These are phyloP conservation scores for Drosophila subobscura DNA, from an alignment of 1,140 invertebrate species.

Conservation along the genomic window DNA sequence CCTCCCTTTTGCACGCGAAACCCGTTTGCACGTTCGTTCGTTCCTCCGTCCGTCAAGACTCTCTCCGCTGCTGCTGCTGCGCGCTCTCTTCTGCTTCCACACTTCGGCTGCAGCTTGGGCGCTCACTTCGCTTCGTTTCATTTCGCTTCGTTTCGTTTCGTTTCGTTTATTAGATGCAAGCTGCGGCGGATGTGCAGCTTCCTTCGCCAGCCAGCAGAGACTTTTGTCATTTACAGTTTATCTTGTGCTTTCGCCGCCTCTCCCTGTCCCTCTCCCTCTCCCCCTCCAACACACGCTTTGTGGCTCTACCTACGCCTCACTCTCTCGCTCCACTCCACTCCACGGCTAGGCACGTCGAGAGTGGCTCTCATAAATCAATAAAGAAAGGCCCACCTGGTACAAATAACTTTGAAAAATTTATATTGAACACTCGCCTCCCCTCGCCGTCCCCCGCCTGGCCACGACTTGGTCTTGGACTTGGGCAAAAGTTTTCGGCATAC, in stretches of 20 bases:
- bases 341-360: slow-evolving; percentile 36
- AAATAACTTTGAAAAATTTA: slow-evolving; percentile 76
- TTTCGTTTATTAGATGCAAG: slow-evolving; percentile 72
- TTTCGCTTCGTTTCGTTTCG: slow-evolving; percentile 30
- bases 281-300: slow-evolving; percentile 5
- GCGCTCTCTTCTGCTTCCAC: too few species aligned
- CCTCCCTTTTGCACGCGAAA: slow-evolving; percentile 10
- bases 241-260: slow-evolving; percentile 27
- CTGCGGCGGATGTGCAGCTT: slow-evolving; percentile 78
- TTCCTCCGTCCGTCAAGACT: too few species aligned
- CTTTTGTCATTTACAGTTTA: slow-evolving; percentile 76
- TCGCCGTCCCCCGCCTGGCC: background rate
- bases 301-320: background rate
- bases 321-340: too few species aligned
- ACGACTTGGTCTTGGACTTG: too few species aligned
- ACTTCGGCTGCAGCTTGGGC: too few species aligned
- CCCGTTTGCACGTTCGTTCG: slow-evolving; percentile 46
- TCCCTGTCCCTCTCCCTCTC: background rate
- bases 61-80: too few species aligned
- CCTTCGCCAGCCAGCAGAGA: slow-evolving; percentile 46
- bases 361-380: slow-evolving; percentile 73
- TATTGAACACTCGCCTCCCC: slow-evolving; percentile 58
- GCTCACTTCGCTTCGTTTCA: slow-evolving; percentile 4
- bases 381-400: slow-evolving; percentile 71
- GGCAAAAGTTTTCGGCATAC: slow-evolving; percentile 42